phyloP scores from a whole-genome alignment of 2,888 invertebrate genomes.

The Embidobia sp. region DNA sequence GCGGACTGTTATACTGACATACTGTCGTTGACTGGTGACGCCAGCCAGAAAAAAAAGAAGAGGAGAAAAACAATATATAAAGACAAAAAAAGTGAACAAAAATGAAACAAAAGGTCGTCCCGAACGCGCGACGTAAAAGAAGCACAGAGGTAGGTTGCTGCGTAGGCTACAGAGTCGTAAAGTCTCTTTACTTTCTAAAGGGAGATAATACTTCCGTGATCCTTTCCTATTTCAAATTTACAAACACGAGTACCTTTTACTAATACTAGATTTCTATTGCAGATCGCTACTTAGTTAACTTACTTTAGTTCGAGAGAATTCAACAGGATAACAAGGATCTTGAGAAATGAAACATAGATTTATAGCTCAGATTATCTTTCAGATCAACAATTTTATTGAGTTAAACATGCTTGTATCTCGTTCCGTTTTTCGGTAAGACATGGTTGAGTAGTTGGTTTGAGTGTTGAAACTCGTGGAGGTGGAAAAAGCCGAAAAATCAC shows the following conservation, averaged over 20 bases:
- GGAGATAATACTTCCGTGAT: constrained; percentile 2
- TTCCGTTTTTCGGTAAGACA: not conserved
- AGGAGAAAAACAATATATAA: not conserved
- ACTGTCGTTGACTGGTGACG: constrained; percentile 20
- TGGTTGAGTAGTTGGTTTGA: not conserved
- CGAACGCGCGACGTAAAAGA: constrained; percentile 21
- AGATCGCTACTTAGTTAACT: constrained; percentile 24
- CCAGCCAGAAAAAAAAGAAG: no score
- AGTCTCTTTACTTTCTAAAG: constrained; percentile 22
- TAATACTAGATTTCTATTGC: constrained; percentile 10
- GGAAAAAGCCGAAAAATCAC: no score
- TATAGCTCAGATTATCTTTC: constrained; percentile 14
- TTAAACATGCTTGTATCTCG: constrained; percentile 22
- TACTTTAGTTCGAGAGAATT: constrained; percentile 24
- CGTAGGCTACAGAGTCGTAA: constrained; percentile 33
- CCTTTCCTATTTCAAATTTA: constrained; percentile 4
- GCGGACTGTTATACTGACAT: constrained; percentile 27
- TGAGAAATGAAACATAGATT: constrained; percentile 23
- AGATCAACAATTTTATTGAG: constrained; percentile 15
- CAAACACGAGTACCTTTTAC: constrained; percentile 14
- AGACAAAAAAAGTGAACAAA: not conserved
- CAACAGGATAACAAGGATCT: constrained; percentile 22
- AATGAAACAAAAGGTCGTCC: constrained; percentile 2
- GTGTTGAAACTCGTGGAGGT: no score
- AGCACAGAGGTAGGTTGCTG: constrained; percentile 43